A percentile compares a stretch with the other conserved stretches of the same genome.
Conservation (phyloP, 2,888 invertebrate species). For the Ceramica pisi region DNA sequence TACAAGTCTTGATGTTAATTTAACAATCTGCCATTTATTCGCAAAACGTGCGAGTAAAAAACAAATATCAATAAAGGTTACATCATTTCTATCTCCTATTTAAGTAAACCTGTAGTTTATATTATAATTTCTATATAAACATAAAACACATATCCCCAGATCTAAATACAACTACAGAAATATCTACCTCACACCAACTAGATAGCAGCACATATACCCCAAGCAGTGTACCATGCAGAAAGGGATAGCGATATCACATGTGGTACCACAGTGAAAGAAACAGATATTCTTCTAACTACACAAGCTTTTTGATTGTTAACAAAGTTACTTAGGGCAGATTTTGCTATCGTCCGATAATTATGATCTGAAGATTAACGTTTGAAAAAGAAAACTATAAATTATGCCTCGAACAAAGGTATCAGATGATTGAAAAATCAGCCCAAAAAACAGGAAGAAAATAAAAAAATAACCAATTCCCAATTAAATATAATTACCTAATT, state of each 20-base stretch:
- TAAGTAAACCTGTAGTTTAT: constrained; percentile 29
- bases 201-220: constrained; percentile 79
- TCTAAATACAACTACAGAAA: constrained; percentile 49
- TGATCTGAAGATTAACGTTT: background rate
- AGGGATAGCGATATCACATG: constrained; percentile 68
- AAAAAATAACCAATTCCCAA: constrained; percentile 13
- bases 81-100: background rate
- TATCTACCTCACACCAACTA: constrained; percentile 63
- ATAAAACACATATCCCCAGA: constrained; percentile 55
- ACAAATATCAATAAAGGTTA: background rate
- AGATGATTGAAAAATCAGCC: constrained; percentile 2
- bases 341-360: background rate
- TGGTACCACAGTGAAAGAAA: constrained; percentile 70
- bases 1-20: background rate
- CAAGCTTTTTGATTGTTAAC: constrained; percentile 64
- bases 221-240: constrained; percentile 81
- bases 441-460: background rate
- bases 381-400: background rate
- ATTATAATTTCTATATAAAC: constrained; percentile 32
- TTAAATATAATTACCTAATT: constrained; percentile 3
- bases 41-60: background rate
- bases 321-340: background rate
- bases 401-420: background rate
- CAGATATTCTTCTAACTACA: constrained; percentile 68
- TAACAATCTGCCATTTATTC: background rate